phyloP scores from a whole-genome alignment of 2,113 vertebrate genomes.

The Meleagris gallopavo region DNA sequence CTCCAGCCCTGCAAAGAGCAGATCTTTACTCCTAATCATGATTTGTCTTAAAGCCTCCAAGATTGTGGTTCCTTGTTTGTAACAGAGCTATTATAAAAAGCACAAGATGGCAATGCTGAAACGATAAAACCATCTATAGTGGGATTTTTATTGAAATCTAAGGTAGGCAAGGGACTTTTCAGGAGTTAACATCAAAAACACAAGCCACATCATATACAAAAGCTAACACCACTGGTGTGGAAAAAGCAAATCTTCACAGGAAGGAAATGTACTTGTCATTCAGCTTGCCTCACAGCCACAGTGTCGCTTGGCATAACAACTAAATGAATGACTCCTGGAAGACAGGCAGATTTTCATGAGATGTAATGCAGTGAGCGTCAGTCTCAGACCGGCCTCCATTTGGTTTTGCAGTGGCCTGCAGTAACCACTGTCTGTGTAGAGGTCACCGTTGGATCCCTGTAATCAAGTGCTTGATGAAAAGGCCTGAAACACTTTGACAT shows the following conservation, averaged over 20 bases:
- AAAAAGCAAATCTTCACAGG: neutral
- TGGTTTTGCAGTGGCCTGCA: neutral
- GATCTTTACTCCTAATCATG: too few relatives aligned
- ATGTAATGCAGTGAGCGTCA: neutral
- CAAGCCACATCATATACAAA: neutral
- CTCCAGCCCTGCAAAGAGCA: neutral
- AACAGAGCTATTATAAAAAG: neutral
- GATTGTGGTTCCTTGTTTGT: rapidly evolving
- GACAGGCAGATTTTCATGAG: neutral
- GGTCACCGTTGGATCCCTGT: neutral
- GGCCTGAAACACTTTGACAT: neutral
- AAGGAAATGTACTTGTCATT: neutral
- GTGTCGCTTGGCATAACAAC: neutral
- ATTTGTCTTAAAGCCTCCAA: neutral
- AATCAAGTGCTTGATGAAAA: neutral
- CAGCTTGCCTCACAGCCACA: neutral
- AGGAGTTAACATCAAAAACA: neutral
- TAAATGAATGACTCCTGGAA: neutral
- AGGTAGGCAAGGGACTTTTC: neutral
- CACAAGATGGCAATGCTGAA: neutral
- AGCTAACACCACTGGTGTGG: neutral
- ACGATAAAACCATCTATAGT: neutral
- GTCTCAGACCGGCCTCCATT: neutral
- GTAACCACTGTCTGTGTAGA: neutral
- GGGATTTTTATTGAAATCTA: neutral